These are phyloP conservation scores for Trichopoda pennipes DNA, from an alignment of 2,888 invertebrate species.

Conservation along the genomic window DNA sequence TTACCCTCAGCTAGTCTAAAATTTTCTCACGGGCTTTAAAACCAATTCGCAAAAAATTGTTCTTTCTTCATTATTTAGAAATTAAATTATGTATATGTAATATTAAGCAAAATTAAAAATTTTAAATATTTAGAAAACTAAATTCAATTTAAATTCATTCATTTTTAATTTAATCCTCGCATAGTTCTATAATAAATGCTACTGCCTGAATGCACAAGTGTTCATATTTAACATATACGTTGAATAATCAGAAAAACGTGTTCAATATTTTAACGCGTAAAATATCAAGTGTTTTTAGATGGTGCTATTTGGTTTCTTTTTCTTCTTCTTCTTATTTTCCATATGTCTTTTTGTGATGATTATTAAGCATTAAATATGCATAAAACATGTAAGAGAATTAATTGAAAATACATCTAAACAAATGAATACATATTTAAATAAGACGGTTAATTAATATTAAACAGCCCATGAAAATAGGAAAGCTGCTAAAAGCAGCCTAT, in stretches of 20 bases:
- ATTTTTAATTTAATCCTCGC: slow-evolving; percentile 1
- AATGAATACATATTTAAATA: slow-evolving; percentile 15
- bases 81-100: too few species aligned
- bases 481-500: background rate
- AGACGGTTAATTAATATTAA: slow-evolving; percentile 39
- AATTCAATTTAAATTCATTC: too few species aligned
- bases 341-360: slow-evolving; percentile 37
- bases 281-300: slow-evolving; percentile 54
- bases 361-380: slow-evolving; percentile 63
- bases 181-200: background rate
- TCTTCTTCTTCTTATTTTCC: background rate
- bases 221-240: slow-evolving; percentile 30
- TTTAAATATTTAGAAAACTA: too few species aligned
- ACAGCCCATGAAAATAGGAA: too few species aligned
- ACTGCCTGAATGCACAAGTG: slow-evolving; percentile 9
- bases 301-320: background rate
- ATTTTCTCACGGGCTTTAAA: too few species aligned
- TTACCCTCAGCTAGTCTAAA: too few species aligned
- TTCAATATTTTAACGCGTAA: slow-evolving; percentile 66
- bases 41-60: too few species aligned
- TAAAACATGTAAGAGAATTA: slow-evolving; percentile 64
- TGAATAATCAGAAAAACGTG: slow-evolving; percentile 65
- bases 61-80: too few species aligned
- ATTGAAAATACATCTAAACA: slow-evolving; percentile 52
- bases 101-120: too few species aligned